phyloP scores from a whole-genome alignment of 2,797 vertebrate species.

The Protosalanx chinensis region DNA sequence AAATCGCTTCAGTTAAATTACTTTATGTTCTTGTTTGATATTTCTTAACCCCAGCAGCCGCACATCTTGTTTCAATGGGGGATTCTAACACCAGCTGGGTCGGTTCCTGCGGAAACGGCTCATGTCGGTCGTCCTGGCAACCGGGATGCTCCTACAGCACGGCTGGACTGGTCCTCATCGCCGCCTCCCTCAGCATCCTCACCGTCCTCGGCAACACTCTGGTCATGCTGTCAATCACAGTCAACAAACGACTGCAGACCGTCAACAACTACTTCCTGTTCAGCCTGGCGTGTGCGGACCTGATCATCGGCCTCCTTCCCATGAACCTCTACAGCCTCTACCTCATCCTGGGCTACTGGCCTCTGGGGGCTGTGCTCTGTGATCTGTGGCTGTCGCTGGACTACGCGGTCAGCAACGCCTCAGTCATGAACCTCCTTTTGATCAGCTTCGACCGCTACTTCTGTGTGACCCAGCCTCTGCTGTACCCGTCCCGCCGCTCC shows the following conservation, averaged over 20 bases:
- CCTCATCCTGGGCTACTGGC: constrained; percentile 82
- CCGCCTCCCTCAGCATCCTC: constrained; percentile 77
- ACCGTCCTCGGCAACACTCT: constrained; percentile 85
- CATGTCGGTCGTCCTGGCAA: constrained; percentile 48
- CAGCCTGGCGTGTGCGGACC: constrained; percentile 86
- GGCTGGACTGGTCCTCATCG: constrained; percentile 73
- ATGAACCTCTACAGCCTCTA: constrained; percentile 87
- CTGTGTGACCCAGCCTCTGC: constrained; percentile 86
- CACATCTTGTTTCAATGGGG: constrained; percentile 12
- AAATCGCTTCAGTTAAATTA: too few species aligned
- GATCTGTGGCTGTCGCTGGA: constrained; percentile 89
- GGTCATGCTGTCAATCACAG: constrained; percentile 88
- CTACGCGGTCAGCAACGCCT: constrained; percentile 84
- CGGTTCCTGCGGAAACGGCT: constrained; percentile 32
- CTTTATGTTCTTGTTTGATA: background rate
- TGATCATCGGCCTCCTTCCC: constrained; percentile 81
- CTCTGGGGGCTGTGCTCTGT: constrained; percentile 79
- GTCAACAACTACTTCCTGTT: constrained; percentile 92
- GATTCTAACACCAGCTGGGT: constrained; percentile 42
- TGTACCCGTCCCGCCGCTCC: constrained; percentile 80
- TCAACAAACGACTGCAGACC: constrained; percentile 85
- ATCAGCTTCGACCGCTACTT: constrained; percentile 92
- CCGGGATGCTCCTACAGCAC: constrained; percentile 62
- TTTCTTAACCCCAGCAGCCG: constrained; percentile 29
- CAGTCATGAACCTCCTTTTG: constrained; percentile 88